A percentile compares a stretch with the other conserved stretches of the same genome.
phyloP scores from a whole-genome alignment of 2,797 vertebrate species.

The Melanotaenia trifasciata region DNA sequence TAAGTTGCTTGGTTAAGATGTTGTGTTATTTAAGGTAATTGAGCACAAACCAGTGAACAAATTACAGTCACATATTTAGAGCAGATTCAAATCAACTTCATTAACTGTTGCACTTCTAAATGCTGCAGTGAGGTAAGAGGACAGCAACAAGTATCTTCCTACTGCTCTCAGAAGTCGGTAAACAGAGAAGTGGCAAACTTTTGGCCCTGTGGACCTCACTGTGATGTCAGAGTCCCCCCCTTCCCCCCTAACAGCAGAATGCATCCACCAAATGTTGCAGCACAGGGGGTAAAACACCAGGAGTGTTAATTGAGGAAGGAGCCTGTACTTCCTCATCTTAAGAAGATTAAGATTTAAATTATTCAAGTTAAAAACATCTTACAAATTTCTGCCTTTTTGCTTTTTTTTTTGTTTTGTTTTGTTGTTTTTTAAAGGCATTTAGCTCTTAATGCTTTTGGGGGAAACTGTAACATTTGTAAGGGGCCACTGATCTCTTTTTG shows the following conservation, averaged over 20 bases:
- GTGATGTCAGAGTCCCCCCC: constrained; percentile 16
- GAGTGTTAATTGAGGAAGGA: constrained; percentile 41
- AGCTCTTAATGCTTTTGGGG: neutral
- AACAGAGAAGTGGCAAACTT: constrained; percentile 53
- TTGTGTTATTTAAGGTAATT: constrained; percentile 33
- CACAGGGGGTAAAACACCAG: constrained; percentile 16
- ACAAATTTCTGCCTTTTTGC: constrained; percentile 22
- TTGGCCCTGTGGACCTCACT: constrained; percentile 43
- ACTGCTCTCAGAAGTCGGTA: constrained; percentile 23
- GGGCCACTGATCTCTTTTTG: constrained; percentile 37
- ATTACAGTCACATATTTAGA: constrained; percentile 8
- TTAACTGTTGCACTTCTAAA: constrained; percentile 30
- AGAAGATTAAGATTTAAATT: neutral
- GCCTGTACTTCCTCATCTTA: constrained; percentile 23
- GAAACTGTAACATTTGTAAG: constrained; percentile 30
- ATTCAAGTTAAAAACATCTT: neutral
- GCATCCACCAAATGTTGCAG: constrained; percentile 60
- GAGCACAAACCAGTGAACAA: constrained; percentile 3
- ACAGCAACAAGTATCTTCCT: constrained; percentile 17
- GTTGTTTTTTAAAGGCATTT: neutral
- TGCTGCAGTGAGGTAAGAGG: constrained; percentile 12
- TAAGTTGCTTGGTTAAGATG: constrained; percentile 43
- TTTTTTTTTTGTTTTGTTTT: neutral
- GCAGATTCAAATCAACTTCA: constrained; percentile 18
- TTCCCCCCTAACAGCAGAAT: constrained; percentile 46